These are phyloP conservation scores for Cryptocheilus praepositus DNA, from an alignment of 2,888 invertebrate species.

Conservation along the genomic window DNA sequence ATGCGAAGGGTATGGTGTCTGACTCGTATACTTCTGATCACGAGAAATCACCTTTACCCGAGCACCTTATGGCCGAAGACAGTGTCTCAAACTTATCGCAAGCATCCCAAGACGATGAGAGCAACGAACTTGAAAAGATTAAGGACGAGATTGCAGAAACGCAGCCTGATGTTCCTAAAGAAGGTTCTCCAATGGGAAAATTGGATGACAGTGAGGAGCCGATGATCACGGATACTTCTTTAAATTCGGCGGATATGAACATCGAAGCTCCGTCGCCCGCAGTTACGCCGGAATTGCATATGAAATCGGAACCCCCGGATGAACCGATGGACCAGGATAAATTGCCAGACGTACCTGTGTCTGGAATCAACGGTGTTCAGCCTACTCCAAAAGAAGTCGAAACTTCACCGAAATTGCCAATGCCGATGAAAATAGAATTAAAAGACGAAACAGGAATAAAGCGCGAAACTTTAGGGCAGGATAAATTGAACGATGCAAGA, in stretches of 20 bases:
- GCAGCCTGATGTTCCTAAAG: constrained; percentile 39
- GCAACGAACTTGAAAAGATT: constrained; percentile 34
- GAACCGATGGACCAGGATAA: constrained; percentile 51
- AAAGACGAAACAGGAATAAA: constrained; percentile 52
- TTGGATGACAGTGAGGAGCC: constrained; percentile 47
- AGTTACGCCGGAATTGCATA: constrained; percentile 46
- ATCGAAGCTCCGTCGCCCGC: constrained; percentile 52
- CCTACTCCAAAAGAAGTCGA: constrained; percentile 56
- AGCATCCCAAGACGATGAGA: constrained; percentile 49
- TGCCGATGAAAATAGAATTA: constrained; percentile 50
- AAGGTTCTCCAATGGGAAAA: constrained; percentile 40
- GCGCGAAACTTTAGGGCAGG: constrained; percentile 53
- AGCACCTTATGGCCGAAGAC: constrained; percentile 40
- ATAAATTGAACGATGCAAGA: constrained; percentile 71
- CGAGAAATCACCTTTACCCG: constrained; percentile 37
- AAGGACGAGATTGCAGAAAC: constrained; percentile 37
- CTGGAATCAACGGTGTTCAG: constrained; percentile 57
- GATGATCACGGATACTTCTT: constrained; percentile 46
- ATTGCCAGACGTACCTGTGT: constrained; percentile 32
- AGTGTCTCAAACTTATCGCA: constrained; percentile 35
- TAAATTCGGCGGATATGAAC: constrained; percentile 31
- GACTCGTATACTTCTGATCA: constrained; percentile 34
- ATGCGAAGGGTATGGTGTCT: constrained; percentile 26
- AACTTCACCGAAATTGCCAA: constrained; percentile 39
- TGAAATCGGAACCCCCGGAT: constrained; percentile 46